Evolutionary conservation across 2,888 invertebrate genomes (phyloP), one percentile per base, ranked within the genome.

Genomic region (Acanthoscelides obtectus): DNA sequence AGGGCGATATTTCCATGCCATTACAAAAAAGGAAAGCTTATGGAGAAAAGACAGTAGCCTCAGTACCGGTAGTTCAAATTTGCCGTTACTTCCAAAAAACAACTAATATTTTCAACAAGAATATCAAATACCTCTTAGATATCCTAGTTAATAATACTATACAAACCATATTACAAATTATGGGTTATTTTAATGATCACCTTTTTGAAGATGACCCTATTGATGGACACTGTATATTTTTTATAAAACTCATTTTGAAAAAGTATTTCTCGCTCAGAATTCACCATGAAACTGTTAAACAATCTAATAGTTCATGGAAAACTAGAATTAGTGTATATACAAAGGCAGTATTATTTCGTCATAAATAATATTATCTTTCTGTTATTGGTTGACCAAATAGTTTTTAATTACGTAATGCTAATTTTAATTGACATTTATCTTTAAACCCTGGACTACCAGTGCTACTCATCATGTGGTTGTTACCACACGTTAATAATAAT

Each of bases 51-150:
- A 71, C 25, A 22, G 72, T 72, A 67, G 71, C 73, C 0, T 69
- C 70, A 17, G 22, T 68, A n/a, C 25, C 71, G 22, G 72, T 72
- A 8, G 25, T 72, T 63, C 70, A 74, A 17, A 65, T 72, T 21
- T 75, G 75, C 69, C 65, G 27, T 68, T 70, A 69, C 68, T 74
- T 74, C 22, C 21, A 70, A 6, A 69, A 45, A 64, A 75, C 69
- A 17, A 67, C 4, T 17, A 74, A 73, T 66, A 73, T 75, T 25
- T 74, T 71, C 63, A 72, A 70, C 20, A 72, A 70, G 25, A 70
- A 67, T 22, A 68, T 69, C 20, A n/a, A 73, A 19, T 66, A 66
- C 21, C 20, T 20, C 4, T n/a, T 68, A 12, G 17, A 22, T 6
- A 66, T 20, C 1, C 64, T 73, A 45, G 25, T 71, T 20, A 64